A percentile compares a stretch with the other conserved stretches of the same genome.
These are phyloP conservation scores for Maniola jurtina DNA, from an alignment of 1,140 invertebrate species.

Conservation along the genomic window DNA sequence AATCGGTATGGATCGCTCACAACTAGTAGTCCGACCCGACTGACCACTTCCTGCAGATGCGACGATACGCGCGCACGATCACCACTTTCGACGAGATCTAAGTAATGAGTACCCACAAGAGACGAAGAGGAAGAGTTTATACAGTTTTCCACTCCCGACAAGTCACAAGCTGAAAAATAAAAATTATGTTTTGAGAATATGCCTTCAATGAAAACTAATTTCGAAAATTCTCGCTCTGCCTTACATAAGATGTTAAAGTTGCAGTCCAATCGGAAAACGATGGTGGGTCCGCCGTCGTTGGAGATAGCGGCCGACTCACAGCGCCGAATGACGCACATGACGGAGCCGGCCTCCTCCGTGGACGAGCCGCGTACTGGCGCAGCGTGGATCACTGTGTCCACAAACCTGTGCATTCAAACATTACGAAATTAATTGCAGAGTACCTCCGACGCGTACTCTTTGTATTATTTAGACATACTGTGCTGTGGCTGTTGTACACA, in stretches of 20 bases:
- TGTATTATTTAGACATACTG: no score
- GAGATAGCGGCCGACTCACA: conserved; percentile 86
- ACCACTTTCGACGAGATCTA: conserved; percentile 88
- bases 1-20: conserved; percentile 89
- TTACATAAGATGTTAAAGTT: conserved; percentile 88
- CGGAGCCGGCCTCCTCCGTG: conserved; percentile 80
- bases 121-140: conserved; percentile 57
- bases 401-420: conserved; percentile 47
- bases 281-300: conserved; percentile 79
- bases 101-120: conserved; percentile 84
- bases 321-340: conserved; percentile 87
- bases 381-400: conserved; percentile 78
- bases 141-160: conserved; percentile 65
- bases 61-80: conserved; percentile 85
- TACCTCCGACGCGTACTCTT: no score
- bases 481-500: no score
- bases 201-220: not conserved
- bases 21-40: conserved; percentile 80
- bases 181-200: conserved; percentile 20
- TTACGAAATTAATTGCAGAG: not conserved
- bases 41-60: conserved; percentile 88
- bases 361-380: conserved; percentile 84
- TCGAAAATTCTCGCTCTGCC: conserved; percentile 1
- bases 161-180: conserved; percentile 71
- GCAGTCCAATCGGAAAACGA: conserved; percentile 94